phyloP scores from a whole-genome alignment of 2,888 invertebrate genomes.

The Muschampia plurimacula region DNA sequence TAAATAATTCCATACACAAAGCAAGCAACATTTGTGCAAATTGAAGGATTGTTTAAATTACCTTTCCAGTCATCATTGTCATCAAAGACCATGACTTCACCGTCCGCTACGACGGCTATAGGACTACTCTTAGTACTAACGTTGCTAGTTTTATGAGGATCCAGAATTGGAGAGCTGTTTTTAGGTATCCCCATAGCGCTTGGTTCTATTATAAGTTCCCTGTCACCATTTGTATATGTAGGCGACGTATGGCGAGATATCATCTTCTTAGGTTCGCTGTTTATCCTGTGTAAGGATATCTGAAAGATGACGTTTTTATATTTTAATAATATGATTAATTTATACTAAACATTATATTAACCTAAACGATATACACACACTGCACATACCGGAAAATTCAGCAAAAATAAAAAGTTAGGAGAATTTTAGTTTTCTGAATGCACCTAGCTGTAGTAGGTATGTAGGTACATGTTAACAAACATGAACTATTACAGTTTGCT shows the following conservation, averaged over 20 bases:
- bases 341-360: too few species aligned
- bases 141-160: conserved; percentile 76
- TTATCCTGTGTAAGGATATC: conserved; percentile 79
- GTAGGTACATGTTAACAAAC: too few species aligned
- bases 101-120: conserved; percentile 88
- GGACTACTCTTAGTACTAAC: conserved; percentile 81
- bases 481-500: too few species aligned
- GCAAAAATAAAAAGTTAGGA: too few species aligned
- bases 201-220: conserved; percentile 61
- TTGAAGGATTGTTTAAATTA: conserved; percentile 52
- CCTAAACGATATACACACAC: not conserved
- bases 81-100: conserved; percentile 94
- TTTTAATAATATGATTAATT: not conserved
- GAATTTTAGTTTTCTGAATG: too few species aligned
- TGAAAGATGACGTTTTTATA: conserved; percentile 52
- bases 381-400: too few species aligned
- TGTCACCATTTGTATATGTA: conserved; percentile 77
- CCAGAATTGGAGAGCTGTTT: conserved; percentile 80
- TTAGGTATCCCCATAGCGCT: conserved; percentile 76
- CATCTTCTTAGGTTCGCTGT: conserved; percentile 80
- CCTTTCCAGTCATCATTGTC: conserved; percentile 94
- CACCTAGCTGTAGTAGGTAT: too few species aligned
- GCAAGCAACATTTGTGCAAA: conserved; percentile 9
- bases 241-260: conserved; percentile 81
- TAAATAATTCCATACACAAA: not conserved